Percentiles rank a stretch among this genome's conserved stretches.
Conservation (phyloP, 2,113 vertebrate species). For the Fulica atra region DNA sequence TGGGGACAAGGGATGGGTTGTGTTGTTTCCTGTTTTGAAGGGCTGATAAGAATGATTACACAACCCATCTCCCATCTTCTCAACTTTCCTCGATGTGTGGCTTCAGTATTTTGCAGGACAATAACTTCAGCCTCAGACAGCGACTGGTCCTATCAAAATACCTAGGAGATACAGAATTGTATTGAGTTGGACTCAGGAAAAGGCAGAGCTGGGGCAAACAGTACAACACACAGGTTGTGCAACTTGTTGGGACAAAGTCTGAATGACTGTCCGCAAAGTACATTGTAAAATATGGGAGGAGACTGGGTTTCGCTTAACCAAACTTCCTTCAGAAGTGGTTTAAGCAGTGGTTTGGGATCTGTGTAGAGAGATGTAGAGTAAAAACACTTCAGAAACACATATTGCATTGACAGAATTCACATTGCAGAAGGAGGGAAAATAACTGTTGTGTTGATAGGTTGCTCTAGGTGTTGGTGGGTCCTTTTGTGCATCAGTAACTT, state of each 20-base stretch:
- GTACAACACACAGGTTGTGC: neutral
- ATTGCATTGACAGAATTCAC: neutral
- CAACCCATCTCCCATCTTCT: neutral
- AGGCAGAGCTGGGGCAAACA: neutral
- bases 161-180: neutral
- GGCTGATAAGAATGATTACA: neutral
- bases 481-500: neutral
- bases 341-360: neutral
- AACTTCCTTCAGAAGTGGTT: neutral
- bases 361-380: neutral
- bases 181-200: neutral
- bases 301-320: neutral
- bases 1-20: neutral
- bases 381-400: neutral
- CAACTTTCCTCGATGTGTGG: neutral
- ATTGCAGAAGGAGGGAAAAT: neutral
- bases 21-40: neutral
- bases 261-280: neutral
- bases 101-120: neutral
- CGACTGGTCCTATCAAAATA: accelerated
- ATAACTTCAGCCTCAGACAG: neutral
- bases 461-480: neutral
- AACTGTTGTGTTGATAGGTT: neutral
- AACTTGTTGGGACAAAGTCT: neutral
- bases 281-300: neutral